Percentiles rank a stretch among this genome's conserved stretches.
Evolutionary conservation across 2,113 vertebrate genomes (phyloP).

Genomic region (Solenodon paradoxus): DNA sequence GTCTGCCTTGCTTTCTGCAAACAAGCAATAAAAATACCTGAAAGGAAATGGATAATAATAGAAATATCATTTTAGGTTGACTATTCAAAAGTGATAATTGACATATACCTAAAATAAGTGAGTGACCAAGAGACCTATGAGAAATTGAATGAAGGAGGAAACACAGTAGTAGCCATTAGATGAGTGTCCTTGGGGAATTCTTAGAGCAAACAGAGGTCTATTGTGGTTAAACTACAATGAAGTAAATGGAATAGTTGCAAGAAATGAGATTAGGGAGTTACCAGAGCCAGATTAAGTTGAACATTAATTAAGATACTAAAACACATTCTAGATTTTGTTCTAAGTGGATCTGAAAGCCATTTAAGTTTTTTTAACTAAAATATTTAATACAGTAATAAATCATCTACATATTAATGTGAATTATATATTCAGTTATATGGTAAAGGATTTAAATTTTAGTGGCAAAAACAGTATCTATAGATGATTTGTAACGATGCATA

Average conservation of each 20-base stretch:
- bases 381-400: too few relatives aligned
- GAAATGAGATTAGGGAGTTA: not conserved
- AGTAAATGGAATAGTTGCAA: not conserved
- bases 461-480: too few relatives aligned
- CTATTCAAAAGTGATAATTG: not conserved
- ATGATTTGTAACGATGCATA: too few relatives aligned
- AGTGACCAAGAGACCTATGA: not conserved
- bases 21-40: too few relatives aligned
- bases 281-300: not conserved
- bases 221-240: too few relatives aligned
- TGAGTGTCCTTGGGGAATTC: not conserved
- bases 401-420: too few relatives aligned
- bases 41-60: not conserved
- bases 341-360: not conserved
- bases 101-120: not conserved
- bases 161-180: not conserved
- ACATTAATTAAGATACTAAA: not conserved
- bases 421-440: too few relatives aligned
- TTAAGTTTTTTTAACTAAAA: too few relatives aligned
- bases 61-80: not conserved
- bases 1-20: too few relatives aligned
- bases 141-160: not conserved
- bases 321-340: not conserved
- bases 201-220: not conserved
- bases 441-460: too few relatives aligned